phyloP scores from a whole-genome alignment of 2,113 vertebrate genomes.

The Chloroceryle aenea region DNA sequence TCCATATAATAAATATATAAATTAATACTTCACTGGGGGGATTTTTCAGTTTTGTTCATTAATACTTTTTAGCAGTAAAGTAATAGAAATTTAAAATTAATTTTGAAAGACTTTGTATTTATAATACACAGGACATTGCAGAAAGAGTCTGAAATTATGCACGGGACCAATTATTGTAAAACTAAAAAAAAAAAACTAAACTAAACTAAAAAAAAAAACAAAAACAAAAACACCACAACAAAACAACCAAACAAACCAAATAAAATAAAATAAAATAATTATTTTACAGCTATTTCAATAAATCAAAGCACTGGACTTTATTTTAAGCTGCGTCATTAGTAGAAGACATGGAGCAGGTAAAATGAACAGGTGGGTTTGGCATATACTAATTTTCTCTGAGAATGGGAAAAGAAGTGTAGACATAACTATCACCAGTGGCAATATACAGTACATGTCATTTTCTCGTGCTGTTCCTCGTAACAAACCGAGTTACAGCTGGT shows the following conservation, averaged over 20 bases:
- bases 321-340: constrained; percentile 30
- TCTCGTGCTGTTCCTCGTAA: constrained; percentile 67
- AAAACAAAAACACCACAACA: background rate
- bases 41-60: background rate
- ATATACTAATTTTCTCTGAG: constrained; percentile 50
- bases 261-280: constrained; percentile 47
- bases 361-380: background rate
- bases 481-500: constrained; percentile 70
- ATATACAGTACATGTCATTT: constrained; percentile 71
- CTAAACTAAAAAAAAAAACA: background rate
- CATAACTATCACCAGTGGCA: constrained; percentile 49
- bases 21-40: constrained; percentile 28
- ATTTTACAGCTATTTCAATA: constrained; percentile 49
- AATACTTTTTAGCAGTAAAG: constrained; percentile 18
- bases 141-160: constrained; percentile 53
- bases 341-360: constrained; percentile 30
- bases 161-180: background rate
- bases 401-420: constrained; percentile 31
- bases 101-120: constrained; percentile 32
- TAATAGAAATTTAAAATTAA: background rate
- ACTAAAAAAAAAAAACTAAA: background rate
- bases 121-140: constrained; percentile 54
- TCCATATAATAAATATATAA: constrained; percentile 65
- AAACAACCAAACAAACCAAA: background rate
- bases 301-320: constrained; percentile 46